These are phyloP conservation scores for Halcyon senegalensis DNA, from an alignment of 2,113 vertebrate genomes.

Conservation along the genomic window DNA sequence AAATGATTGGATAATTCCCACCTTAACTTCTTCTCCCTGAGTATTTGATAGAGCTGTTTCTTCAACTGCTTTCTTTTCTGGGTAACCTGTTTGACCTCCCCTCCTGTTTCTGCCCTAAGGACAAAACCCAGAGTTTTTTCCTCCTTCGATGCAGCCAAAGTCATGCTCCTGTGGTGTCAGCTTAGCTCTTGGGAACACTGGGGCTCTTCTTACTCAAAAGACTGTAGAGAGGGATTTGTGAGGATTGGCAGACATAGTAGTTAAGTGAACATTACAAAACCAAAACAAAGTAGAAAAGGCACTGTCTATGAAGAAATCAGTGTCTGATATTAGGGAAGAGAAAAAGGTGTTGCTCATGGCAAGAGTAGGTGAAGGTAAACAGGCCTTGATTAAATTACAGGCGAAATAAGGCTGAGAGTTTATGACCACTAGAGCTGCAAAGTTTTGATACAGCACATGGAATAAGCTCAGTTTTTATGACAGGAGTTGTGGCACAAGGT, in stretches of 20 bases:
- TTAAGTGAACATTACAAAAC: background rate
- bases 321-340: background rate
- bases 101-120: background rate
- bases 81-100: background rate
- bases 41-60: background rate
- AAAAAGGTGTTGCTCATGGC: background rate
- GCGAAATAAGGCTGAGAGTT: background rate
- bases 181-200: background rate
- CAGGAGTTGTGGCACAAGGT: background rate
- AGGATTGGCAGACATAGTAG: background rate
- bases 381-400: accelerated
- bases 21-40: background rate
- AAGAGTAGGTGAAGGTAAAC: background rate
- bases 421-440: background rate
- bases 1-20: background rate
- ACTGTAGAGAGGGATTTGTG: background rate
- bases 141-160: background rate
- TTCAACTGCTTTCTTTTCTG: background rate
- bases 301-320: background rate
- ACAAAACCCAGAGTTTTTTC: background rate
- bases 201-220: background rate
- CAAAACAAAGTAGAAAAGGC: background rate
- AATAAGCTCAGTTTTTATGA: background rate
- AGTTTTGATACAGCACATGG: background rate
- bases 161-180: background rate